Evolutionary conservation across 2,888 invertebrate species (phyloP), one percentile per base, ranked within the genome.

Genomic region (Diaperis boleti): DNA sequence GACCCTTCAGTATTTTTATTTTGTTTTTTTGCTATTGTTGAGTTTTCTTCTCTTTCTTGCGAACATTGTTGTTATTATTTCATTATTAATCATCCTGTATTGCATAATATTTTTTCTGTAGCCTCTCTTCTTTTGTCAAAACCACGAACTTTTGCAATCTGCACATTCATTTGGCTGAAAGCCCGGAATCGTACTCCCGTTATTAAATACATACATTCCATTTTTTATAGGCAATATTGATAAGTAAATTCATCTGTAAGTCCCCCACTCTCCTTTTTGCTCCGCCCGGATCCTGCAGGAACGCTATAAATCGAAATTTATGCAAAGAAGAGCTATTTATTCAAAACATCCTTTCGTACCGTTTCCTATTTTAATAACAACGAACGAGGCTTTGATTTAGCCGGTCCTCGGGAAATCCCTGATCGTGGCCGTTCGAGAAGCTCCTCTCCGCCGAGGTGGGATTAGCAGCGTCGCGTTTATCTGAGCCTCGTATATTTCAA

Each of bases 141-240:
- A n/a, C n/a, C n/a, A n/a, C n/a, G n/a, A n/a, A n/a, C n/a, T n/a
- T n/a, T n/a, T n/a, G n/a, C 61, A 14, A 67, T 70, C 70, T 69
- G 69, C 72, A 66, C 69, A 71, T 70, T 72, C 71, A 69, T 71
- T 71, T 69, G 69, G 42, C 17, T n/a, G 59, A 69, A 72, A 72
- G 67, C 67, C 69, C 66, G 10, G 52, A 63, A 59, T 71, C 69
- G 69, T 69, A 63, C 70, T 69, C 69, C 68, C 72, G 70, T 71
- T 72, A 74, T 74, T 72, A 74, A n/a, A n/a, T 70, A 72, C 69
- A 71, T 72, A 72, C 70, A 67, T 67, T 68, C 69, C 70, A 68
- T 72, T 74, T 74, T 63, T 73, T 74, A 72, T 74, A 72, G 69
- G 71, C 64, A 60, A 68, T 69, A 73, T 70, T 69, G 73, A 69